Evolutionary conservation across 1,140 invertebrate species (phyloP).

Genomic region (Atopsyche davidsoni): DNA sequence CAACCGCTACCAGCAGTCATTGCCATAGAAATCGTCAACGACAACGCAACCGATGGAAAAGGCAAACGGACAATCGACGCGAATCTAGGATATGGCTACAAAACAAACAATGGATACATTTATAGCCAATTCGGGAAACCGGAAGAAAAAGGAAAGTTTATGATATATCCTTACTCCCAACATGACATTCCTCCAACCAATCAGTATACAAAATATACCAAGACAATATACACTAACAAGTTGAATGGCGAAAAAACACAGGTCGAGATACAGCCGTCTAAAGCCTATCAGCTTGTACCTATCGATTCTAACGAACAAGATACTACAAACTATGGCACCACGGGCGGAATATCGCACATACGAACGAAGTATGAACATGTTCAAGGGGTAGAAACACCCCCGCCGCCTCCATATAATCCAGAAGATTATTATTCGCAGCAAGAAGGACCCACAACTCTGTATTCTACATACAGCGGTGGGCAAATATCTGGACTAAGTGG

Average conservation of each 20-base stretch:
- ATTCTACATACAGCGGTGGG: conserved; percentile 46
- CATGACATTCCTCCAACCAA: conserved; percentile 45
- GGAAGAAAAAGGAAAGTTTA: conserved; percentile 48
- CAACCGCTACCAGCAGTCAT: conserved; percentile 47
- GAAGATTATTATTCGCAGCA: conserved; percentile 14
- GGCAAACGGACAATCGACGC: conserved; percentile 53
- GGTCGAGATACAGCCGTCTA: conserved; percentile 45
- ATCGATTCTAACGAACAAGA: conserved; percentile 33
- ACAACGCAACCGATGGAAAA: conserved; percentile 44
- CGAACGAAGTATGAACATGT: conserved; percentile 34
- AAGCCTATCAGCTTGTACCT: conserved; percentile 44
- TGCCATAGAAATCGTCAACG: conserved; percentile 54
- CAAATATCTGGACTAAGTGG: conserved; percentile 41
- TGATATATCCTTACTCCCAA: conserved; percentile 56
- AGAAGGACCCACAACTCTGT: conserved; percentile 36
- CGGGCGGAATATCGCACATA: conserved; percentile 33
- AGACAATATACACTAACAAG: conserved; percentile 15
- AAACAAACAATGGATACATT: conserved; percentile 46
- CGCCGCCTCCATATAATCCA: conserved; percentile 29
- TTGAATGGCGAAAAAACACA: conserved; percentile 25
- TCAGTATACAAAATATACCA: conserved; percentile 4
- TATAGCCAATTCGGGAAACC: conserved; percentile 46
- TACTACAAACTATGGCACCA: conserved; percentile 33
- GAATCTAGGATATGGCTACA: conserved; percentile 50
- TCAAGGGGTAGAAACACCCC: conserved; percentile 32